Evolutionary conservation across 2,113 vertebrate species (phyloP), one percentile per base, ranked within the genome.

Genomic region (Pholis gunnellus): DNA sequence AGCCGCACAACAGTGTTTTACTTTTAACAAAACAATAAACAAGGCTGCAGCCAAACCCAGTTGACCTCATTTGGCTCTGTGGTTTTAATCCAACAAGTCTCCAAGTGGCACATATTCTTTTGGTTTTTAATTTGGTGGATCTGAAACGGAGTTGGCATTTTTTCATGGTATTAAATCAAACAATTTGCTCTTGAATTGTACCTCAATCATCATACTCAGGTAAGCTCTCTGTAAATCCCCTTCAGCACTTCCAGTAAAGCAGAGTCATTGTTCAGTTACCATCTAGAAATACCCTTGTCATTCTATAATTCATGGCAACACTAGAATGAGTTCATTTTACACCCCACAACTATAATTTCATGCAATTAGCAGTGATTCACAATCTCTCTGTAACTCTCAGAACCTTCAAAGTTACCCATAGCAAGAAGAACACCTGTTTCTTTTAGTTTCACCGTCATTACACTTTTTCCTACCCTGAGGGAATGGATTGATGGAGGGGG

Each of bases 401-500:
- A 63, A 82, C 80, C 48, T 85, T 88, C 81, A 90, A 89, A 93
- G 88, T 75, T 15, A 77, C 74, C 9, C 70, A 40, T 20, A 70
- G 52, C 57, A 29, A 75, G 65, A 74, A n/a, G 78, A 93, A 93
- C 95, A 94, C 93, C 94, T 95, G 94, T 90, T 95, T 92, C 86
- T 84, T 72, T 79, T 77, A 63, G 76, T 84, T 82, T 89, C 81
- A 77, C 88, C 87, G 0, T 81, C 85, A 92, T 85, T 89, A 88
- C 83, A 86, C 75, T 60, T 87, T 90, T 83, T 89, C 79, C 82
- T 67, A 73, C 85, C 93, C 82, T 1, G 74, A 82, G 93, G 93
- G 82, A 70, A 74, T 22, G 59, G 75, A 84, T 76, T 81, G 87
- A 90, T 85, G 65, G 66, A 71, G 42, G 65, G 80, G 85, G 72